Conservation (phyloP, 2,888 invertebrate genomes). For the Andricus curvator region DNA sequence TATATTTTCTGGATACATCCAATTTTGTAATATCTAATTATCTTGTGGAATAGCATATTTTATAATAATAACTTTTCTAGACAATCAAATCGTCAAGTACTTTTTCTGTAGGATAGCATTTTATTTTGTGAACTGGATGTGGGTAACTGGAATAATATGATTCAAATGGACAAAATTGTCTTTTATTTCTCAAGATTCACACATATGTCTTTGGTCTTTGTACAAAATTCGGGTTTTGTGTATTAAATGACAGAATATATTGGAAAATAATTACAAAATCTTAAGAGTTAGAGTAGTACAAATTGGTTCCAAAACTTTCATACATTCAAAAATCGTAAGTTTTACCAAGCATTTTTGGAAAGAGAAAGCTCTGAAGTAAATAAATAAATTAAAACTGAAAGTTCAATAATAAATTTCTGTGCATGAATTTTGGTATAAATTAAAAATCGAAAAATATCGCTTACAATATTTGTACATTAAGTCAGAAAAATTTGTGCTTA, state of each 20-base stretch:
- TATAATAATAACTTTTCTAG: too few relatives aligned
- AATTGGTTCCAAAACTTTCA: neutral
- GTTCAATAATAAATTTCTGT: too few relatives aligned
- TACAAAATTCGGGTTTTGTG: neutral
- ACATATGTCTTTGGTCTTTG: neutral
- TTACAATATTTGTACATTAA: neutral
- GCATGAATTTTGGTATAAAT: neutral
- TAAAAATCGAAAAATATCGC: neutral
- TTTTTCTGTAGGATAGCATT: neutral
- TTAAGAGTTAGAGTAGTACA: neutral
- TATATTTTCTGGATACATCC: too few relatives aligned
- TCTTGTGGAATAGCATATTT: too few relatives aligned
- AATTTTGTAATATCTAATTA: too few relatives aligned
- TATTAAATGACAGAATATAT: neutral
- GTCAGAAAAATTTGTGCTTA: neutral
- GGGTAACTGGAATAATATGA: neutral
- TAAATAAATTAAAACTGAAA: neutral
- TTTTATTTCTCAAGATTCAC: constrained; percentile 2
- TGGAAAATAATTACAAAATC: neutral
- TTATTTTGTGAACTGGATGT: neutral
- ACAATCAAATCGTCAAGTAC: too few relatives aligned
- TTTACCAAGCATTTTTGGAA: too few relatives aligned
- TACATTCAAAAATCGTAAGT: neutral
- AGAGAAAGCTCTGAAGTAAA: too few relatives aligned
- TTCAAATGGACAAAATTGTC: neutral